A percentile compares a stretch with the other conserved stretches of the same genome.
phyloP scores from a whole-genome alignment of 1,140 invertebrate genomes.

The Sarcophaga bullata region DNA sequence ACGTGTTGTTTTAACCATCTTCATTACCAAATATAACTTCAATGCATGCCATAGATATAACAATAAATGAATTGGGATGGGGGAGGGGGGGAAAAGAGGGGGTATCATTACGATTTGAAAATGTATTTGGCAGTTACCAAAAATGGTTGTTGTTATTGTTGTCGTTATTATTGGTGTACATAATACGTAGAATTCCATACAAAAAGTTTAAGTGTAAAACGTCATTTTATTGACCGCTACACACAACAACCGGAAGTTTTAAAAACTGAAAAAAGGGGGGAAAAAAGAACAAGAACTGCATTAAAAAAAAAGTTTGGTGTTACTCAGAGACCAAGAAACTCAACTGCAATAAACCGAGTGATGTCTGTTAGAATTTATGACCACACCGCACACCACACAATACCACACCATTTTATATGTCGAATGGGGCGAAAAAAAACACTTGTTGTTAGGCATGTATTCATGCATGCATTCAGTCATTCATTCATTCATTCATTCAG shows the following conservation, averaged over 20 bases:
- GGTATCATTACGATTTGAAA: not conserved
- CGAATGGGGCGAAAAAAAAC: no score
- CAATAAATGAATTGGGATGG: not conserved
- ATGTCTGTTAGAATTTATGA: slow-evolving; percentile 15
- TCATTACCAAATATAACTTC: slow-evolving; percentile 13
- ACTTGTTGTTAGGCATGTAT: no score
- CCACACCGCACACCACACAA: not conserved
- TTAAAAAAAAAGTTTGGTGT: not conserved
- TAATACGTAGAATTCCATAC: not conserved
- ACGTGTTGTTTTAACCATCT: slow-evolving; percentile 30
- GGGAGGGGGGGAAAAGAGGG: no score
- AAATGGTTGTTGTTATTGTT: not conserved
- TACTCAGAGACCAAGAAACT: not conserved
- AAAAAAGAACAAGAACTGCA: no score
- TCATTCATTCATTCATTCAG: not conserved
- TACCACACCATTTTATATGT: not conserved
- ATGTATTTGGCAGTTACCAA: slow-evolving; percentile 13
- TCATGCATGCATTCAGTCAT: not conserved
- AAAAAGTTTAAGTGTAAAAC: not conserved
- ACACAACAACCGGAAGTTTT: slow-evolving; percentile 25
- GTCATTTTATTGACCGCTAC: slow-evolving; percentile 37
- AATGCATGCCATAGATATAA: not conserved
- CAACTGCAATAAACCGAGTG: not conserved
- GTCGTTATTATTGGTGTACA: not conserved
- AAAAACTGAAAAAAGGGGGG: slow-evolving; percentile 30